These are phyloP conservation scores for Caenorhabditis imperialis DNA, from an alignment of 2,888 invertebrate species.

Conservation along the genomic window DNA sequence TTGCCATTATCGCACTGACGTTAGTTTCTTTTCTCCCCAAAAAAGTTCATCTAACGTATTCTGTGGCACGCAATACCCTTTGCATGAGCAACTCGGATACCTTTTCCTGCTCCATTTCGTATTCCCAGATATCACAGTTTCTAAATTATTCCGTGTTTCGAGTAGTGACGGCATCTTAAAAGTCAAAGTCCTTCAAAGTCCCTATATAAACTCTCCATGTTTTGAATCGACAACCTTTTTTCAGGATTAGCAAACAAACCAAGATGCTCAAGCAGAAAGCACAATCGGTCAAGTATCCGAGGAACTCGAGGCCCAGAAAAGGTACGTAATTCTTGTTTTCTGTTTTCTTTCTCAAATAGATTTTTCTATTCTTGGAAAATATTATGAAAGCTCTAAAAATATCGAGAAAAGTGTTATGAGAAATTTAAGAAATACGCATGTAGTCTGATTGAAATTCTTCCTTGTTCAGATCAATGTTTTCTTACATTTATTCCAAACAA, in stretches of 20 bases:
- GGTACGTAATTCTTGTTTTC: slow-evolving; percentile 11
- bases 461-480: too few species aligned
- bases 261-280: slow-evolving; percentile 55
- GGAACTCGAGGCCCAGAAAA: slow-evolving; percentile 43
- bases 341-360: not conserved
- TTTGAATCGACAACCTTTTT: too few species aligned
- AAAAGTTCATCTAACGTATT: slow-evolving; percentile 44
- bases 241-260: too few species aligned
- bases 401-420: too few species aligned
- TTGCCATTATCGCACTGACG: slow-evolving; percentile 6
- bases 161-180: not conserved
- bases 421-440: too few species aligned
- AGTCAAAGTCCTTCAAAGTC: too few species aligned
- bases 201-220: slow-evolving; percentile 6
- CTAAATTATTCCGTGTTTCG: not conserved
- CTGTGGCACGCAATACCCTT: slow-evolving; percentile 40
- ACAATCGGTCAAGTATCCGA: slow-evolving; percentile 49
- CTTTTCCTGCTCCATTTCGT: slow-evolving; percentile 9
- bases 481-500: too few species aligned
- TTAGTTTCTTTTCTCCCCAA: slow-evolving; percentile 12
- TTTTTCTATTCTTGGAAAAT: not conserved
- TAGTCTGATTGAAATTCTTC: too few species aligned
- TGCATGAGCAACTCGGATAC: slow-evolving; percentile 9
- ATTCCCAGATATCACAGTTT: not conserved
- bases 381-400: too few species aligned